These are phyloP conservation scores for Lipotes vexillifer DNA, from an alignment of 2,113 vertebrate species.

Conservation along the genomic window DNA sequence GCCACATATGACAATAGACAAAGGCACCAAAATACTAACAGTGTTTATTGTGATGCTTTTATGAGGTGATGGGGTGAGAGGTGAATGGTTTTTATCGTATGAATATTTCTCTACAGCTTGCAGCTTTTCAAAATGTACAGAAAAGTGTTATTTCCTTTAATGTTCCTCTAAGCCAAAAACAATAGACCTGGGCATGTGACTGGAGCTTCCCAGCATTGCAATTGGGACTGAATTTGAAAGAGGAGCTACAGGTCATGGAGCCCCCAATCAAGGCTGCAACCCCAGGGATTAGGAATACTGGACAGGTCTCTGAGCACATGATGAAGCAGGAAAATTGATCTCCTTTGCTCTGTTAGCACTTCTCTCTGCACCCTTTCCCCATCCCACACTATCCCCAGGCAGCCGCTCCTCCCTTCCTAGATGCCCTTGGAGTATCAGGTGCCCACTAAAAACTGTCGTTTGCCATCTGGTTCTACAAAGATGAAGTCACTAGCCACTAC, in stretches of 20 bases:
- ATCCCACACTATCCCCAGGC: neutral
- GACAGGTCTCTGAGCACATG: neutral
- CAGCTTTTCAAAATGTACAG: neutral
- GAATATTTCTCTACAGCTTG: neutral
- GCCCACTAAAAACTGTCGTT: neutral
- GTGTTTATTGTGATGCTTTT: neutral
- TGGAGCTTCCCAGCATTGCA: neutral
- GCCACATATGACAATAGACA: neutral
- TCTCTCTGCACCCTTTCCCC: neutral
- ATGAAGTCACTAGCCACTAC: neutral
- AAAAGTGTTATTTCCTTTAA: neutral
- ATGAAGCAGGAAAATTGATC: neutral
- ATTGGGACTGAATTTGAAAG: neutral
- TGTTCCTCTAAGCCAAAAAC: neutral
- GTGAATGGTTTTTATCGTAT: neutral
- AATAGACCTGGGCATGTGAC: neutral
- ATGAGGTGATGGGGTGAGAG: neutral
- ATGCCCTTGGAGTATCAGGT: neutral
- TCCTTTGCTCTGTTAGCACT: neutral
- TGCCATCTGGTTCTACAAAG: neutral
- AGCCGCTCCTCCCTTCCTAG: neutral
- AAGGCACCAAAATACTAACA: neutral
- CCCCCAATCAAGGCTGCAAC: neutral
- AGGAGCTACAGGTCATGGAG: neutral
- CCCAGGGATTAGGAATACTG: neutral